Evolutionary conservation across 2,797 vertebrate genomes (phyloP).

Genomic region (Sciaenops ocellatus): DNA sequence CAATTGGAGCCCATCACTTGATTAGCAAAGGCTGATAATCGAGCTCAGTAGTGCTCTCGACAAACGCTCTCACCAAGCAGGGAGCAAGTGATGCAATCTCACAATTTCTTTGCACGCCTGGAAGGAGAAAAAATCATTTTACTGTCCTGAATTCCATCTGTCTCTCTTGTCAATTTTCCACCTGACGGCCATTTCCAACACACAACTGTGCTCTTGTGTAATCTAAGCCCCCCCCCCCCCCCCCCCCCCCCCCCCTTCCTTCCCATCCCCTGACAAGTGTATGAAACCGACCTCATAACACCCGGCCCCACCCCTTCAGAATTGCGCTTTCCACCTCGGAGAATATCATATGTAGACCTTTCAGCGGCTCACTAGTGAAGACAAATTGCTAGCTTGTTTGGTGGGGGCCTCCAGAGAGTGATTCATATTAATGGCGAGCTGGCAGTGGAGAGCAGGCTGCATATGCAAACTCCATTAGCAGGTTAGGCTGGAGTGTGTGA

Average conservation of each 20-base stretch:
- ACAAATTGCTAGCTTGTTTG: slow-evolving; percentile 87
- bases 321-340: slow-evolving; percentile 63
- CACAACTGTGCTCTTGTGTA: slow-evolving; percentile 18
- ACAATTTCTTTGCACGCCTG: slow-evolving; percentile 26
- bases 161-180: slow-evolving; percentile 54
- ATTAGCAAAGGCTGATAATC: slow-evolving; percentile 51
- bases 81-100: slow-evolving; percentile 54
- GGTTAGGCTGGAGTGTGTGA: slow-evolving; percentile 82
- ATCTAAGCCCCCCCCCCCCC: too few relatives aligned
- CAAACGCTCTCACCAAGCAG: slow-evolving; percentile 23
- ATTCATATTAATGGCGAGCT: slow-evolving; percentile 88
- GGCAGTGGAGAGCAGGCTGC: slow-evolving; percentile 79
- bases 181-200: slow-evolving; percentile 20
- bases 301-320: slow-evolving; percentile 27
- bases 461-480: slow-evolving; percentile 88
- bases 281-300: slow-evolving; percentile 56
- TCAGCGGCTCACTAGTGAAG: slow-evolving; percentile 85
- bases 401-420: slow-evolving; percentile 79
- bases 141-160: slow-evolving; percentile 34
- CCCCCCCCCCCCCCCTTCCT: neutral
- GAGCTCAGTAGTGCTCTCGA: slow-evolving; percentile 32
- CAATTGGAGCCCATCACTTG: slow-evolving; percentile 48
- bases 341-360: slow-evolving; percentile 85
- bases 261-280: slow-evolving; percentile 41
- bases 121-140: slow-evolving; percentile 36